Evolutionary conservation across 1,140 invertebrate species (phyloP).

Genomic region (Paralvinella palmiformis): DNA sequence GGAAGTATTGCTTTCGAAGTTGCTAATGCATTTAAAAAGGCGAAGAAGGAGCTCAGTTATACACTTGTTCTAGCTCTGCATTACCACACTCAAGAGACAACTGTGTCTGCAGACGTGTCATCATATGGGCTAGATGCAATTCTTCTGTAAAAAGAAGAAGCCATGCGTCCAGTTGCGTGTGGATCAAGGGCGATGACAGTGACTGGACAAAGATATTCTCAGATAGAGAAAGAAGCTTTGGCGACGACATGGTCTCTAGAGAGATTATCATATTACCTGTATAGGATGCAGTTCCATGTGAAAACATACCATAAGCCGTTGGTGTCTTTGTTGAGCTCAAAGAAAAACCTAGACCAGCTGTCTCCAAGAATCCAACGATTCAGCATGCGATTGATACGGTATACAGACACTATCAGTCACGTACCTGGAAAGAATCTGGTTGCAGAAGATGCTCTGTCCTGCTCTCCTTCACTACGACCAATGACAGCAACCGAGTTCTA

Average conservation of each 20-base stretch:
- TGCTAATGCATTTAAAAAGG: conserved; percentile 19
- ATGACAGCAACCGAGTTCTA: not conserved
- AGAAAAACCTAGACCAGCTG: not conserved
- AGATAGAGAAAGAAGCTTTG: conserved; percentile 52
- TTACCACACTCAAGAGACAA: conserved; percentile 21
- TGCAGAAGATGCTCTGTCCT: not conserved
- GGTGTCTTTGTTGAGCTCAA: not conserved
- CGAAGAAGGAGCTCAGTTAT: conserved; percentile 23
- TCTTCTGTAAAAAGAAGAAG: conserved; percentile 41
- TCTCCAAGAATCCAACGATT: not conserved
- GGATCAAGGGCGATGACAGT: conserved; percentile 36
- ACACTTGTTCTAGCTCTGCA: conserved; percentile 28
- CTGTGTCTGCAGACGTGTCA: conserved; percentile 29
- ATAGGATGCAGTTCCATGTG: conserved; percentile 10
- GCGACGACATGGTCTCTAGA: conserved; percentile 50
- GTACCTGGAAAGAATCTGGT: not conserved
- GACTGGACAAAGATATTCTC: conserved; percentile 15
- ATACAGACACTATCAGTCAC: not conserved
- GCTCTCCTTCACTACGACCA: not conserved
- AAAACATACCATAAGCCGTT: conserved; percentile 4
- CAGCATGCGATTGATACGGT: conserved; percentile 5
- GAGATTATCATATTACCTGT: conserved; percentile 18
- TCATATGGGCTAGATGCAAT: conserved; percentile 45
- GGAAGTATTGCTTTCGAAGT: conserved; percentile 19
- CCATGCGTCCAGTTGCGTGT: conserved; percentile 41